phyloP scores from a whole-genome alignment of 1,140 invertebrate genomes.

The Pseudomyrmex concolor region DNA sequence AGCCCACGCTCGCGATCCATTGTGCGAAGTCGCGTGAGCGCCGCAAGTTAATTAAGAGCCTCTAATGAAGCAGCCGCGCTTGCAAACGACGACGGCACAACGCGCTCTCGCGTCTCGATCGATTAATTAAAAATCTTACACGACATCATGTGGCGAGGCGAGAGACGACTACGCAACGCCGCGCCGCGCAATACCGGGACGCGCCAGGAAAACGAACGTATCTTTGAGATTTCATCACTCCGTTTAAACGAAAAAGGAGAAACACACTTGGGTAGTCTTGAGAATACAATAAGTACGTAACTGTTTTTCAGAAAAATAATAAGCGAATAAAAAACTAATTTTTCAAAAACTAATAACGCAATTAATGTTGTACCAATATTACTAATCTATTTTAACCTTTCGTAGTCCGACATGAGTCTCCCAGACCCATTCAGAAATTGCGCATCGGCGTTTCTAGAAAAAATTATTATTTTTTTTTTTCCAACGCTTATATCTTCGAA shows the following conservation, averaged over 20 bases:
- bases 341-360: too few relatives aligned
- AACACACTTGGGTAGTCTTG: background rate
- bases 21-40: slow-evolving; percentile 83
- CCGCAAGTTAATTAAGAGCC: slow-evolving; percentile 84
- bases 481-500: too few relatives aligned
- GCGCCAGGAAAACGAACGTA: background rate
- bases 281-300: slow-evolving; percentile 10
- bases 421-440: too few relatives aligned
- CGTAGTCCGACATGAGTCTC: too few relatives aligned
- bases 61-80: slow-evolving; percentile 83
- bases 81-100: slow-evolving; percentile 79
- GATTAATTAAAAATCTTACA: slow-evolving; percentile 83
- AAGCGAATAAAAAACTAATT: too few relatives aligned
- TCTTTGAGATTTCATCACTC: slow-evolving; percentile 24
- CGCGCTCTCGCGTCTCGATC: slow-evolving; percentile 81
- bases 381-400: too few relatives aligned
- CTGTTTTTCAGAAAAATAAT: too few relatives aligned
- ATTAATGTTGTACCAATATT: too few relatives aligned
- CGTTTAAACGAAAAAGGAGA: background rate
- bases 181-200: slow-evolving; percentile 22
- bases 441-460: too few relatives aligned
- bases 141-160: slow-evolving; percentile 69
- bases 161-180: slow-evolving; percentile 43
- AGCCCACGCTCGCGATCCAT: slow-evolving; percentile 67
- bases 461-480: too few relatives aligned